These are phyloP conservation scores for Drosophila picticornis DNA, from an alignment of 2,888 invertebrate genomes.

Conservation along the genomic window DNA sequence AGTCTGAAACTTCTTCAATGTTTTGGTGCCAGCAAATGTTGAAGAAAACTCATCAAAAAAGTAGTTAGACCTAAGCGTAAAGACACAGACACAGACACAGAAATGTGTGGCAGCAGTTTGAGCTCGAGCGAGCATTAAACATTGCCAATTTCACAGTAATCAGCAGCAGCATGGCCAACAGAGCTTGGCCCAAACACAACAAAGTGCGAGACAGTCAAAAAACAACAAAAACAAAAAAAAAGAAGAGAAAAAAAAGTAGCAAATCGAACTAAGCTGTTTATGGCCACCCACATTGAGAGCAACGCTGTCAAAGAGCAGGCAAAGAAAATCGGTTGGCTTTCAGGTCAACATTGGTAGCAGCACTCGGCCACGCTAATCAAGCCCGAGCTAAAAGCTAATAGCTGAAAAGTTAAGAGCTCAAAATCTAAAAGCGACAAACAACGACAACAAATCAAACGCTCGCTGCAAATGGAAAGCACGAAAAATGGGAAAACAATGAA, in stretches of 20 bases:
- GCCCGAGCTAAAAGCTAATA: conserved; percentile 38
- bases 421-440: conserved; percentile 34
- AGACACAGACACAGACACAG: conserved; percentile 65
- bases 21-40: conserved; percentile 36
- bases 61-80: conserved; percentile 61
- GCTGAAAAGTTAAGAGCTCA: conserved; percentile 21
- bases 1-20: conserved; percentile 46
- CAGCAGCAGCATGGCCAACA: conserved; percentile 58
- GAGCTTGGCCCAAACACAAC: conserved; percentile 47
- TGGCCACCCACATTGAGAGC: conserved; percentile 73
- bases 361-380: conserved; percentile 74
- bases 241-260: conserved; percentile 46
- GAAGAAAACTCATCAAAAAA: conserved; percentile 72
- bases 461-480: conserved; percentile 72
- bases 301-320: conserved; percentile 45
- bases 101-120: conserved; percentile 40
- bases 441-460: conserved; percentile 72
- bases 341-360: conserved; percentile 66
- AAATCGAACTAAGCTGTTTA: conserved; percentile 74
- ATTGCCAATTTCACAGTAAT: conserved; percentile 79
- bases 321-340: conserved; percentile 57
- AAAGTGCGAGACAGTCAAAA: conserved; percentile 19
- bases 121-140: conserved; percentile 62
- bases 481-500: conserved; percentile 70
- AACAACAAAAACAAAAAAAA: not conserved